Evolutionary conservation across 1,140 invertebrate genomes (phyloP).

Genomic region (Lysiphlebus fabarum): DNA sequence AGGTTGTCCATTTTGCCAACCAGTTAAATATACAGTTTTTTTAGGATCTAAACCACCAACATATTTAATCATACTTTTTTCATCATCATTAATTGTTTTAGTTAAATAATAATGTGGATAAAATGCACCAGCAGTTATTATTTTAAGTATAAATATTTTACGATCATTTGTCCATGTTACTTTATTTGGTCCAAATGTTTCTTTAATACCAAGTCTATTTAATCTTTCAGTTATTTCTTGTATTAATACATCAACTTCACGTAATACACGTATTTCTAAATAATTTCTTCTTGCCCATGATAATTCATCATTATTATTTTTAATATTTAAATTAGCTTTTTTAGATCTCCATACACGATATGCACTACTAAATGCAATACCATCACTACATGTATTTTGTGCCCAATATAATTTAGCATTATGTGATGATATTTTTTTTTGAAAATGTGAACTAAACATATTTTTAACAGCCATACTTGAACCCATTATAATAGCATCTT

Average conservation of each 20-base stretch:
- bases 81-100: conserved; percentile 51
- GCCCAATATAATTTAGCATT: conserved; percentile 78
- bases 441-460: conserved; percentile 74
- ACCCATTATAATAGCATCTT: conserved; percentile 85
- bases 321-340: conserved; percentile 30
- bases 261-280: conserved; percentile 70
- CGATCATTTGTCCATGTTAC: conserved; percentile 53
- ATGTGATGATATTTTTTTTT: conserved; percentile 70
- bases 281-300: conserved; percentile 72
- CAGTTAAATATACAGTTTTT: conserved; percentile 73
- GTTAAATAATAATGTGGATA: conserved; percentile 86
- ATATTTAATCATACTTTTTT: conserved; percentile 60
- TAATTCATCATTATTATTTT: conserved; percentile 52
- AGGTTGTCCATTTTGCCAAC: conserved; percentile 68
- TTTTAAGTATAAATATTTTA: conserved; percentile 62
- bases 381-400: conserved; percentile 78
- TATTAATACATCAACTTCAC: conserved; percentile 70
- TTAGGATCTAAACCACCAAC: conserved; percentile 71
- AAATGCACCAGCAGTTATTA: conserved; percentile 65
- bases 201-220: conserved; percentile 54
- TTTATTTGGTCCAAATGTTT: conserved; percentile 38
- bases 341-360: conserved; percentile 63
- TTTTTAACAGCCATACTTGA: conserved; percentile 78
- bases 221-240: conserved; percentile 67
- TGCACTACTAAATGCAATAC: conserved; percentile 76